Conservation (phyloP, 2,888 invertebrate species). For the Cybosia mesomella region DNA sequence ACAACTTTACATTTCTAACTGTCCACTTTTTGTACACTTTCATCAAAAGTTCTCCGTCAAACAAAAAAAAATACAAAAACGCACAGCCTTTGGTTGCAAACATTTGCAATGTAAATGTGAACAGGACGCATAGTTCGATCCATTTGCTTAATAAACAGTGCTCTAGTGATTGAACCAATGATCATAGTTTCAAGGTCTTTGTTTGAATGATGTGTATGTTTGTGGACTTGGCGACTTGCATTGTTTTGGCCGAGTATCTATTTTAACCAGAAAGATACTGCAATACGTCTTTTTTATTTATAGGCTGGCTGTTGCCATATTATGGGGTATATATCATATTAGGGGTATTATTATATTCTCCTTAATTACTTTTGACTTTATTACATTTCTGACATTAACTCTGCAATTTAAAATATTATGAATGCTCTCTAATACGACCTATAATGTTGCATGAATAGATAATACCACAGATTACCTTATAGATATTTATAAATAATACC, state of each 20-base stretch:
- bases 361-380: no score
- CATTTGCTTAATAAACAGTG: constrained; percentile 58
- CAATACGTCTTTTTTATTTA: not conserved
- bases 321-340: no score
- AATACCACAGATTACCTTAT: no score
- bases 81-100: constrained; percentile 46
- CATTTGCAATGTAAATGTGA: constrained; percentile 64
- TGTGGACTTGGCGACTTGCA: not conserved
- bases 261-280: not conserved
- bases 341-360: no score
- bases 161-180: constrained; percentile 27
- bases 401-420: no score
- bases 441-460: no score
- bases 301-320: not conserved
- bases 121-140: constrained; percentile 40
- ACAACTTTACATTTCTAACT: no score
- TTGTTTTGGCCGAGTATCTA: not conserved
- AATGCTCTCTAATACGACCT: no score
- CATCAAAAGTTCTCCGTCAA: constrained; percentile 22
- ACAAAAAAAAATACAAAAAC: constrained; percentile 37
- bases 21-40: constrained; percentile 9
- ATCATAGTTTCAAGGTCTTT: constrained; percentile 14
- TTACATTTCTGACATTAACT: no score
- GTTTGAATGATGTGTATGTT: not conserved
- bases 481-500: no score